A percentile compares a stretch with the other conserved stretches of the same genome.
phyloP scores from a whole-genome alignment of 2,113 vertebrate species.

The Hemicordylus capensis region DNA sequence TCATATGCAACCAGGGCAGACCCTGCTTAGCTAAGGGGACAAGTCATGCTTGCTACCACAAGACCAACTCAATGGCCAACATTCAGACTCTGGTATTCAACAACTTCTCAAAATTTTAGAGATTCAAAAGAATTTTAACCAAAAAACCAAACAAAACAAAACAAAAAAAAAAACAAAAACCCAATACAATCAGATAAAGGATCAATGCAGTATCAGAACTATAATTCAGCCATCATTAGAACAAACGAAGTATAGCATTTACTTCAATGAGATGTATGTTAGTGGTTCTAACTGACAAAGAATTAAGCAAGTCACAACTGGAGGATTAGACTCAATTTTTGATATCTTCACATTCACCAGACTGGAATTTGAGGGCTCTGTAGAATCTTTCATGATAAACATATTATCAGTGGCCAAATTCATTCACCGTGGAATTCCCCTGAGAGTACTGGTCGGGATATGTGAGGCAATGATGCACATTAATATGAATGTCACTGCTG shows the following conservation, averaged over 20 bases:
- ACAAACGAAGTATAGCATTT: background rate
- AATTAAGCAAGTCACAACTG: conserved; percentile 13
- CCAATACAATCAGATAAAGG: background rate
- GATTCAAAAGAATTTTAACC: background rate
- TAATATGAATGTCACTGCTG: conserved; percentile 30
- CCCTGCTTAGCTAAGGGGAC: too few relatives aligned
- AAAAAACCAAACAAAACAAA: too few relatives aligned
- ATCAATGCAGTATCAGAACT: background rate
- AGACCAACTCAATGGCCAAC: background rate
- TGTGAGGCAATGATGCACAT: conserved; percentile 48
- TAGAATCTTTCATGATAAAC: conserved; percentile 34
- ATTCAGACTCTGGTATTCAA: background rate
- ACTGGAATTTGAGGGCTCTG: conserved; percentile 36
- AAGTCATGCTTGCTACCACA: too few relatives aligned
- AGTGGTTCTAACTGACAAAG: background rate
- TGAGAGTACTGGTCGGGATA: conserved; percentile 43
- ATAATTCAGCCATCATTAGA: background rate
- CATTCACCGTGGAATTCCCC: conserved; percentile 13
- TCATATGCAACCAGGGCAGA: too few relatives aligned
- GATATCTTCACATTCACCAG: background rate
- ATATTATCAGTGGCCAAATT: conserved; percentile 30
- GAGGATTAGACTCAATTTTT: conserved; percentile 17
- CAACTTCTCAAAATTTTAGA: background rate
- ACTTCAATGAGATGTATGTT: background rate
- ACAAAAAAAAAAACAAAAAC: background rate